A percentile compares a stretch with the other conserved stretches of the same genome.
Conservation (phyloP, 1,140 invertebrate genomes). For the Achatina immaculata region DNA sequence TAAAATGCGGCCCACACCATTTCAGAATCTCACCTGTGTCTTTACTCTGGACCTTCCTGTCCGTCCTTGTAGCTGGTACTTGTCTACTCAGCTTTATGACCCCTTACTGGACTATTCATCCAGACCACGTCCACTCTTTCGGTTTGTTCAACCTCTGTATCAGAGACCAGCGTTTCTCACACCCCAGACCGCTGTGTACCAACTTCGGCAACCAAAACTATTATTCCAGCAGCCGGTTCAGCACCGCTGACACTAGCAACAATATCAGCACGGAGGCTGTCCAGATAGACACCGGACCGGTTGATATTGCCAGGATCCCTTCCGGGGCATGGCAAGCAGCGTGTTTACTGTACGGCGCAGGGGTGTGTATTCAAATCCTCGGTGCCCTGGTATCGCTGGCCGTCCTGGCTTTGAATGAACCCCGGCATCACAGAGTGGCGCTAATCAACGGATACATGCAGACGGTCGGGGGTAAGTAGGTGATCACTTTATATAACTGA, state of each 20-base stretch:
- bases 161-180: conserved; percentile 27
- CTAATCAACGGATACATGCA: conserved; percentile 62
- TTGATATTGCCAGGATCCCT: conserved; percentile 58
- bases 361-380: conserved; percentile 60
- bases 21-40: conserved; percentile 51
- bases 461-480: conserved; percentile 56
- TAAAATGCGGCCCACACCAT: background rate
- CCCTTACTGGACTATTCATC: conserved; percentile 64
- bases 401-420: conserved; percentile 47
- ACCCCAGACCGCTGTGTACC: conserved; percentile 50
- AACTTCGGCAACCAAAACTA: conserved; percentile 50
- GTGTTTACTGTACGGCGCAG: conserved; percentile 63
- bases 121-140: conserved; percentile 54
- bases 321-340: conserved; percentile 65
- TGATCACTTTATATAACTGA: background rate
- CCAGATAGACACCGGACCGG: conserved; percentile 40
- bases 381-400: conserved; percentile 55
- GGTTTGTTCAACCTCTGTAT: conserved; percentile 60
- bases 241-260: conserved; percentile 21
- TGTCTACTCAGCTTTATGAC: conserved; percentile 62
- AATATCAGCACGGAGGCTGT: conserved; percentile 45
- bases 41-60: conserved; percentile 65
- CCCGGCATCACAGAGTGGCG: conserved; percentile 51
- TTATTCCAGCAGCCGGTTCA: background rate
- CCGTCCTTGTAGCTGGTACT: conserved; percentile 61